These are phyloP conservation scores for Meiosimyza decipiens DNA, from an alignment of 2,888 invertebrate species.

Conservation along the genomic window DNA sequence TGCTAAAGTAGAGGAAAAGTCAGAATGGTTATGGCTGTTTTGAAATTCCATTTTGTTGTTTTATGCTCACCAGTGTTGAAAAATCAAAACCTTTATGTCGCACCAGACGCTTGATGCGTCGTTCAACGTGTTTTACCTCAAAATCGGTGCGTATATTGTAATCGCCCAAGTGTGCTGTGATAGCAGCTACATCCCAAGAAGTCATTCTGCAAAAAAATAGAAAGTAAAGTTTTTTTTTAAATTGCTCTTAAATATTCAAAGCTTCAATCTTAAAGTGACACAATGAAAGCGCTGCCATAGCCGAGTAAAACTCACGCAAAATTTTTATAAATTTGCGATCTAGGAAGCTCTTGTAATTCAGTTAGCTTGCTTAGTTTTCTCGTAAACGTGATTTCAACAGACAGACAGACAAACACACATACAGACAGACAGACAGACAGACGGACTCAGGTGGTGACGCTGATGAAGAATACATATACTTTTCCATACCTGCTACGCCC, in stretches of 20 bases:
- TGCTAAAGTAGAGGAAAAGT: slow-evolving; percentile 70
- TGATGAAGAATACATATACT: too few species aligned
- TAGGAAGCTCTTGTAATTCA: too few species aligned
- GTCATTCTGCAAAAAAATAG: slow-evolving; percentile 76
- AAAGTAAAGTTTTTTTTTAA: background rate
- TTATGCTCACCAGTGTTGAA: slow-evolving; percentile 76
- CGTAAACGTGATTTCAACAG: too few species aligned
- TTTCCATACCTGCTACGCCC: too few species aligned
- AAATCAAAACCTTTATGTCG: slow-evolving; percentile 86
- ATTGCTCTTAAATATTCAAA: background rate
- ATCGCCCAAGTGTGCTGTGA: slow-evolving; percentile 85
- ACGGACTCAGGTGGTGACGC: too few species aligned
- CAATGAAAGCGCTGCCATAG: too few species aligned
- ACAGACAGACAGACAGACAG: too few species aligned
- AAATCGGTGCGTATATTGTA: slow-evolving; percentile 81
- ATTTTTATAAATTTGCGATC: too few species aligned
- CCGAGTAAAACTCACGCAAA: too few species aligned
- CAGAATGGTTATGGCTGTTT: background rate
- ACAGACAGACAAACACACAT: too few species aligned
- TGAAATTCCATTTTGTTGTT: background rate
- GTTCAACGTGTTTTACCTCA: slow-evolving; percentile 81
- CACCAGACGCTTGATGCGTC: slow-evolving; percentile 85
- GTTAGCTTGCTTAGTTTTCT: too few species aligned
- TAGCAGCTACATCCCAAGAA: slow-evolving; percentile 85
- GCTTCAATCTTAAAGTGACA: too few species aligned